phyloP scores from a whole-genome alignment of 2,888 invertebrate genomes.

The Melanostoma scalare region DNA sequence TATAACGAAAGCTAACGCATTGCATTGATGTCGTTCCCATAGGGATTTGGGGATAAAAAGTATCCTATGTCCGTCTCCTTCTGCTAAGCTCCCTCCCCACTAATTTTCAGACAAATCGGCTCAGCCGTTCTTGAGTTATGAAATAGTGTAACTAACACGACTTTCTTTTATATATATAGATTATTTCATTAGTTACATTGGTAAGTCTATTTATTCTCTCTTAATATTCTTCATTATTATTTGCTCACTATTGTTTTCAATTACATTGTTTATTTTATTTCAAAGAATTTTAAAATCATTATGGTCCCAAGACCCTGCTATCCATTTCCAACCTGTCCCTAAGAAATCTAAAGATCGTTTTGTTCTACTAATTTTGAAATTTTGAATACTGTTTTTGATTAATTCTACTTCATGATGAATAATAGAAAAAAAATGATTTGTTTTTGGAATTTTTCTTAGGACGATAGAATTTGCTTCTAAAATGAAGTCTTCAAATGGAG shows the following conservation, averaged over 20 bases:
- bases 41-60: too few relatives aligned
- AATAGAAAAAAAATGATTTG: neutral
- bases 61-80: too few relatives aligned
- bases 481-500: constrained; percentile 5
- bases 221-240: neutral
- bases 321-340: constrained; percentile 19
- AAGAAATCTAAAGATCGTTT: constrained; percentile 13
- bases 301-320: neutral
- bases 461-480: neutral
- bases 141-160: too few relatives aligned
- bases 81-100: too few relatives aligned
- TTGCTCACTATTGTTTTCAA: neutral
- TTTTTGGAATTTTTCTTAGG: neutral
- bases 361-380: neutral
- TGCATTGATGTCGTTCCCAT: too few relatives aligned
- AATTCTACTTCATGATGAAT: neutral
- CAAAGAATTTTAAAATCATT: neutral
- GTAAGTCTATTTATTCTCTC: neutral
- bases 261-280: constrained; percentile 12
- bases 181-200: neutral
- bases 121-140: too few relatives aligned
- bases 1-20: too few relatives aligned
- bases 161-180: too few relatives aligned
- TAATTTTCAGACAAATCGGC: too few relatives aligned
- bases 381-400: neutral